Evolutionary conservation across 2,113 vertebrate species (phyloP), one percentile per base, ranked within the genome.

Genomic region (Pseudorectes ferrugineus): DNA sequence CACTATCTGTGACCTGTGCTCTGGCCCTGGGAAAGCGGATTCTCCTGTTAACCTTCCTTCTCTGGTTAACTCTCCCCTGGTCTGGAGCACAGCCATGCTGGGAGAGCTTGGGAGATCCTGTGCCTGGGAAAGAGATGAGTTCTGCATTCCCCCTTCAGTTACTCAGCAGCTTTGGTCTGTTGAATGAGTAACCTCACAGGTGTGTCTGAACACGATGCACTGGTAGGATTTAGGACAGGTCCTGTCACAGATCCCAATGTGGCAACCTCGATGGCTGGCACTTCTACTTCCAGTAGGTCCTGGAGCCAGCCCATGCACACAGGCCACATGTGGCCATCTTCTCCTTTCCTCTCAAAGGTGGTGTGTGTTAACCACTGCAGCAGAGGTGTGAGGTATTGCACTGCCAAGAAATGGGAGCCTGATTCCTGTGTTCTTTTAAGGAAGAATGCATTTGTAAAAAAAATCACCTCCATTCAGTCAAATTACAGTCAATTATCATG

Each of bases 191-290:
- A 81, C 55, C 42, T 51, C 61, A 28, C 42, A 31, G 45, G n/a
- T 36, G 28, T 9, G 0, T 23, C 54, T 52, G 10, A 9, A 4
- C 18, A 5, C 0, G 15, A 57, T 8, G 28, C 29, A 20, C 46
- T 17, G 12, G 38, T 6, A 28, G 71, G 38, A 33, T 58, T 72
- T 35, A n/a, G 54, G 78, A 10, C n/a, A 55, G 28, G 3, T 63
- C 8, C 71, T 35, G 1, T 11, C 58, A n/a, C 40, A 43, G n/a
- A 74, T 35, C 65, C 59, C 35, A 14, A 0, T 2, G 3, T 6
- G 22, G 29, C 12, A 29, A 19, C 28, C 42, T 67, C 38, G 12
- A 61, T 33, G 70, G 17, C 7, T 35, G 36, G 6, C 31, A 36
- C 18, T 66, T 43, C 2, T 8, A 3, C 36, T 25, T 52, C 17